Evolutionary conservation across 2,113 vertebrate genomes (phyloP).

Genomic region (Pseudolaguvia tuberculata): DNA sequence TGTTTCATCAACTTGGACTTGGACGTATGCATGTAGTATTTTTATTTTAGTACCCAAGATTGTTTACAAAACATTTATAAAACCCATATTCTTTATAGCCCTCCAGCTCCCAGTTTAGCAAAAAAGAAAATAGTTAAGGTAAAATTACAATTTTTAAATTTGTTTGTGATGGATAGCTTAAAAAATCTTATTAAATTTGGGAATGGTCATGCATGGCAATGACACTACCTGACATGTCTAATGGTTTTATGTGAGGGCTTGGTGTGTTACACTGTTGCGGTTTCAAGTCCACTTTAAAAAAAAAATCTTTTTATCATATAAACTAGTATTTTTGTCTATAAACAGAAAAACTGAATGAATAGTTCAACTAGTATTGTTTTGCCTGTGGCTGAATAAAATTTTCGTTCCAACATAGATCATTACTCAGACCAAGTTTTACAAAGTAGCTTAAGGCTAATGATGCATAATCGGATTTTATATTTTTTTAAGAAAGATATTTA

Average conservation of each 20-base stretch:
- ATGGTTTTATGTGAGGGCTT: conserved; percentile 18
- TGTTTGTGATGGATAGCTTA: background rate
- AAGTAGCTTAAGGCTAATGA: conserved; percentile 16
- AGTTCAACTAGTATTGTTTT: background rate
- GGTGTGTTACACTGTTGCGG: conserved; percentile 15
- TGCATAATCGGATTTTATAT: conserved; percentile 31
- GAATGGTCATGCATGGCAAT: background rate
- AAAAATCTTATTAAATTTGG: conserved; percentile 1
- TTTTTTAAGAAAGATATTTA: conserved; percentile 25
- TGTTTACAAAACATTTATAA: conserved; percentile 15
- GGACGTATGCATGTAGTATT: conserved; percentile 22
- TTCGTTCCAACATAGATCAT: conserved; percentile 16
- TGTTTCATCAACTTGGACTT: conserved; percentile 6
- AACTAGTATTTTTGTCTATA: background rate
- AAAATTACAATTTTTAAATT: no score
- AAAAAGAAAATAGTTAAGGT: no score
- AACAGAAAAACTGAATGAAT: no score
- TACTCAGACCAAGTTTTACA: conserved; percentile 34
- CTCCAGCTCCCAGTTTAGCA: no score
- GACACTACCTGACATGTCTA: background rate
- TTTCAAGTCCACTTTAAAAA: background rate
- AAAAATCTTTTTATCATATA: no score
- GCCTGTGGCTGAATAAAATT: conserved; percentile 7
- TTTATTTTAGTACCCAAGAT: conserved; percentile 7
- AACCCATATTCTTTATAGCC: background rate